phyloP scores from a whole-genome alignment of 2,888 invertebrate genomes.

The Megastigmus dorsalis region DNA sequence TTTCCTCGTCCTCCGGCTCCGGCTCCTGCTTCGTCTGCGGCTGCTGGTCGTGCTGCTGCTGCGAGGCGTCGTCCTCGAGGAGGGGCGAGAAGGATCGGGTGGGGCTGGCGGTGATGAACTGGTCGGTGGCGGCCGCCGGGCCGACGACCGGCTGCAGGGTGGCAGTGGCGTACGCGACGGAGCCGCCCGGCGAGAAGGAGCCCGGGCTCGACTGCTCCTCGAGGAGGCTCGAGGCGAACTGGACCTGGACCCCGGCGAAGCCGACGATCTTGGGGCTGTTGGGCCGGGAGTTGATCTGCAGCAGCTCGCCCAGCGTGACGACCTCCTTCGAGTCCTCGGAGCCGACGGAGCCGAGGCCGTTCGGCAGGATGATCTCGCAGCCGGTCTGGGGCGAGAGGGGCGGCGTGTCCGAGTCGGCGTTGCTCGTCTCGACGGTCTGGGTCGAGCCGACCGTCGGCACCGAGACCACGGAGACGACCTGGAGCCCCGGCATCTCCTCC shows the following conservation, averaged over 20 bases:
- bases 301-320: conserved; percentile 65
- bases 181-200: conserved; percentile 26
- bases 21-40: no score
- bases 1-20: no score
- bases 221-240: conserved; percentile 51
- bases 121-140: conserved; percentile 61
- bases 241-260: conserved; percentile 61
- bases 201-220: conserved; percentile 39
- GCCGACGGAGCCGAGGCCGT: not conserved
- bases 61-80: not conserved
- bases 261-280: conserved; percentile 67
- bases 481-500: conserved; percentile 73
- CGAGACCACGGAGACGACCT: conserved; percentile 76
- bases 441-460: conserved; percentile 79
- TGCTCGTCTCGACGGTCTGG: conserved; percentile 79
- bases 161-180: conserved; percentile 27
- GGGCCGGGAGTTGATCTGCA: conserved; percentile 66
- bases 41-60: conserved; percentile 53
- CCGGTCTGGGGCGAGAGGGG: conserved; percentile 67
- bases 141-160: conserved; percentile 53
- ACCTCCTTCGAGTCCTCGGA: conserved; percentile 59
- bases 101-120: conserved; percentile 67
- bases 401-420: conserved; percentile 73
- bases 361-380: conserved; percentile 51
- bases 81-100: conserved; percentile 69